Evolutionary conservation across 2,113 vertebrate genomes (phyloP).

Genomic region (Xenotilapia leptura): DNA sequence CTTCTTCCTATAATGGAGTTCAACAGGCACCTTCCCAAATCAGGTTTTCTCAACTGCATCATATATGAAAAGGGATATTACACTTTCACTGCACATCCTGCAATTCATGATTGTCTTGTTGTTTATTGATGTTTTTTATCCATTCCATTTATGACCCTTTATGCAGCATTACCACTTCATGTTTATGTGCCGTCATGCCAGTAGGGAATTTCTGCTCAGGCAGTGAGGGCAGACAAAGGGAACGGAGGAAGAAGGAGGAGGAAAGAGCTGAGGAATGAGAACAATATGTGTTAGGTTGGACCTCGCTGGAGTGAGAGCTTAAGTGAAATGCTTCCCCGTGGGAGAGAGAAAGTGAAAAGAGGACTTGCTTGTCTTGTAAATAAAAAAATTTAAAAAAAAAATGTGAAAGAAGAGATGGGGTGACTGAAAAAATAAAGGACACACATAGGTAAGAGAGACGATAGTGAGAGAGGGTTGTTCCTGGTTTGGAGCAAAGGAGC

Average conservation of each 20-base stretch:
- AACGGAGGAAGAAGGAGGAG: not conserved
- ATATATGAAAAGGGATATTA: not conserved
- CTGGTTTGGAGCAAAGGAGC: not conserved
- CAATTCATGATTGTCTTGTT: not conserved
- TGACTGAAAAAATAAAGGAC: not conserved
- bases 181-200: conserved; percentile 7
- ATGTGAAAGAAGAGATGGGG: not conserved
- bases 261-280: not conserved
- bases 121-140: not conserved
- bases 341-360: conserved; percentile 19
- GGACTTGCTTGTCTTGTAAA: not conserved
- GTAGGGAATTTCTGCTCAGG: not conserved
- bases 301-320: not conserved
- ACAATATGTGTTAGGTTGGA: not conserved
- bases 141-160: not conserved
- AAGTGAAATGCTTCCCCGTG: conserved; percentile 31
- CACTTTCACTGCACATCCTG: not conserved
- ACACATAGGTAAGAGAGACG: not conserved
- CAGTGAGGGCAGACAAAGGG: not conserved
- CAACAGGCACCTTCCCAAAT: not conserved
- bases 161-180: not conserved
- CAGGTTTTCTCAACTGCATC: not conserved
- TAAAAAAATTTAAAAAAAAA: not conserved
- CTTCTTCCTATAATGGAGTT: not conserved
- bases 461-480: not conserved